These are phyloP conservation scores for Ctena decussata DNA, from an alignment of 2,888 invertebrate genomes.

Conservation along the genomic window DNA sequence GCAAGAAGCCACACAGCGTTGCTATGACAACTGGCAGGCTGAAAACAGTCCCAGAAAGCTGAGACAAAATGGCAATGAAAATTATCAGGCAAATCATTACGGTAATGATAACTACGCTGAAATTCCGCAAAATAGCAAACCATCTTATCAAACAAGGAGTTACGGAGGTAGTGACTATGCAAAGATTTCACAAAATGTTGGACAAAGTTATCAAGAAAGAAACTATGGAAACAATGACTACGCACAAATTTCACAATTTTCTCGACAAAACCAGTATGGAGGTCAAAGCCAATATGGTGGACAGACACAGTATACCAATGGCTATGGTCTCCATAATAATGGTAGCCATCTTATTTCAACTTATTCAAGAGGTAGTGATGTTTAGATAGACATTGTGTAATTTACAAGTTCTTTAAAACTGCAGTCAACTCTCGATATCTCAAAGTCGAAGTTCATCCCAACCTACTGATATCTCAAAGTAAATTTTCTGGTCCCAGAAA, in stretches of 20 bases:
- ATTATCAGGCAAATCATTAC: conserved; percentile 14
- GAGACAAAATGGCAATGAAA: conserved; percentile 9
- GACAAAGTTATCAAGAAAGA: not conserved
- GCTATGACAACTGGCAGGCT: conserved; percentile 68
- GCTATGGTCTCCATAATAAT: not conserved
- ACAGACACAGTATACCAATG: not conserved
- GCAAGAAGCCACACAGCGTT: conserved; percentile 76
- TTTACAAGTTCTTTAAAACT: too few species aligned
- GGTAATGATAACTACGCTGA: conserved; percentile 45
- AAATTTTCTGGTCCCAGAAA: too few species aligned
- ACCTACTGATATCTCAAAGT: too few species aligned
- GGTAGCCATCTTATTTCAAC: conserved; percentile 7
- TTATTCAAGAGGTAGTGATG: conserved; percentile 6
- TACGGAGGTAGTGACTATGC: conserved; percentile 47
- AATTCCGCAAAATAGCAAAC: not conserved
- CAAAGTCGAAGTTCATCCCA: too few species aligned
- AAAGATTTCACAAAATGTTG: conserved; percentile 8
- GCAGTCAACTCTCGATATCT: too few species aligned
- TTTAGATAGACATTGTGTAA: not conserved
- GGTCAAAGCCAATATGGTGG: not conserved
- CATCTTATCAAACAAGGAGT: not conserved
- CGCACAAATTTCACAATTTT: not conserved
- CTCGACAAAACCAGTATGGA: not conserved
- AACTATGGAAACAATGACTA: conserved; percentile 4
- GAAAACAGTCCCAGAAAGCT: conserved; percentile 43